These are phyloP conservation scores for Buceros bicornis DNA, from an alignment of 2,797 vertebrate species.

Conservation along the genomic window DNA sequence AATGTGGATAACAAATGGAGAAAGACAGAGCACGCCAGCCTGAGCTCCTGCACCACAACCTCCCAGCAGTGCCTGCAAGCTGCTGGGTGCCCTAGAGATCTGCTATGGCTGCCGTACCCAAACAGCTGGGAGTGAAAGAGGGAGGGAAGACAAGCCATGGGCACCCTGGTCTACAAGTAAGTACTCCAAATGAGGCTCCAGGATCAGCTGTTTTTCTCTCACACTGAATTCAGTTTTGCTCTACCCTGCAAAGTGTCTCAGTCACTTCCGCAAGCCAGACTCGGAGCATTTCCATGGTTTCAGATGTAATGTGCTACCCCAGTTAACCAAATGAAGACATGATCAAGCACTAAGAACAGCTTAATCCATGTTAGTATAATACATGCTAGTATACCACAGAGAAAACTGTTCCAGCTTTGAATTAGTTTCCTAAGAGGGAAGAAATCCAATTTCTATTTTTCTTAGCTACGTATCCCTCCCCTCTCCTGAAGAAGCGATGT, in stretches of 20 bases:
- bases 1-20: neutral
- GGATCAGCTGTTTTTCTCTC: neutral
- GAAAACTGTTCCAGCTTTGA: neutral
- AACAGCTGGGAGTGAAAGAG: neutral
- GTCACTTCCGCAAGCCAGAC: neutral
- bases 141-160: neutral
- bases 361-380: neutral
- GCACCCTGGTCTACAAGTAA: neutral
- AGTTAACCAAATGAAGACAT: neutral
- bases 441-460: neutral
- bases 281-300: neutral
- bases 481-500: neutral
- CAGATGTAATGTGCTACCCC: neutral
- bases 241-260: neutral
- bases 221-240: neutral
- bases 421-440: neutral
- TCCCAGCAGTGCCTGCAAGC: rapidly evolving
- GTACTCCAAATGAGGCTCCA: neutral
- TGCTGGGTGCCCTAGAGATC: neutral
- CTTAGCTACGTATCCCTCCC: neutral
- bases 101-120: neutral
- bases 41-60: neutral
- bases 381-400: neutral
- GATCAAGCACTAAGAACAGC: neutral
- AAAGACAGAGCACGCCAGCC: neutral